These are phyloP conservation scores for Leptopterna dolabrata DNA, from an alignment of 2,888 invertebrate genomes.

Conservation along the genomic window DNA sequence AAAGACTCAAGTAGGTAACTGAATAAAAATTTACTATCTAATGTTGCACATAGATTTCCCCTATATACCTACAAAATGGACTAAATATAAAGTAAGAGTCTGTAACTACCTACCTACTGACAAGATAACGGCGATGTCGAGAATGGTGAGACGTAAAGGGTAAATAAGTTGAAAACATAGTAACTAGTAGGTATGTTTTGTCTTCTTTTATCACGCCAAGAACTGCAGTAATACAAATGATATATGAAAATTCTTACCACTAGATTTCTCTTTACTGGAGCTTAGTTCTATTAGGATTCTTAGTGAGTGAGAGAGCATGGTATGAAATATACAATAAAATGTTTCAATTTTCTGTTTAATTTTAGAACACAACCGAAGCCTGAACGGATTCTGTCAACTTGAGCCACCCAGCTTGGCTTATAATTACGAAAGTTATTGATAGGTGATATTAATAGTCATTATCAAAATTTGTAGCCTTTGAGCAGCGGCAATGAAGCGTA, in stretches of 20 bases:
- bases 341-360: background rate
- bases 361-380: background rate
- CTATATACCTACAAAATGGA: no score
- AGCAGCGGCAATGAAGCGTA: background rate
- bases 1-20: no score
- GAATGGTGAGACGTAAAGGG: no score
- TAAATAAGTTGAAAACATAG: background rate
- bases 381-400: background rate
- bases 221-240: conserved; percentile 57
- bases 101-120: no score
- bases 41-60: no score
- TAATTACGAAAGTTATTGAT: no score
- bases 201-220: conserved; percentile 56
- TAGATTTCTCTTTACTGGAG: conserved; percentile 41
- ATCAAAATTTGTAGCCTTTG: background rate
- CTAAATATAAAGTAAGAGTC: no score
- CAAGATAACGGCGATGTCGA: no score
- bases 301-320: conserved; percentile 41
- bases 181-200: background rate
- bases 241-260: conserved; percentile 56
- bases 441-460: no score
- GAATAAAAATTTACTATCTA: no score
- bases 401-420: no score
- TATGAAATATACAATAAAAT: conserved; percentile 6
- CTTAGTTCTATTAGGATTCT: conserved; percentile 39